A percentile compares a stretch with the other conserved stretches of the same genome.
phyloP scores from a whole-genome alignment of 1,140 invertebrate species.

The Rhagoletis pomonella region DNA sequence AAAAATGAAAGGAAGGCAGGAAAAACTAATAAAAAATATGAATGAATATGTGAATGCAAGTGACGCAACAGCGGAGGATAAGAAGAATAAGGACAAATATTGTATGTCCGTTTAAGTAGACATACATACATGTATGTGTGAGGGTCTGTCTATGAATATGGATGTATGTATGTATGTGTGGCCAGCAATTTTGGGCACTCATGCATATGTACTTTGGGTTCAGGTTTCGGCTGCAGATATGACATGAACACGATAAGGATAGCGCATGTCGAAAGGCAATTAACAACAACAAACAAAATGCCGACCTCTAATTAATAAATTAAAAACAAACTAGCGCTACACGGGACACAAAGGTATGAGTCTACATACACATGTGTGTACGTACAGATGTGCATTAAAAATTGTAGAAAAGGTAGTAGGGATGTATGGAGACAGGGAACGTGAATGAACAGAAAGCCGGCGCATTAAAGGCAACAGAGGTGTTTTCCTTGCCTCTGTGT shows the following conservation, averaged over 20 bases:
- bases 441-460: not conserved
- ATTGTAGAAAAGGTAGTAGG: not conserved
- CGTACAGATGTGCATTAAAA: not conserved
- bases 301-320: conserved; percentile 46
- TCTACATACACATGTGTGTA: not conserved
- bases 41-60: not conserved
- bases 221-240: not conserved
- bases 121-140: not conserved
- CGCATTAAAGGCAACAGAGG: no score
- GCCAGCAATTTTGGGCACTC: not conserved
- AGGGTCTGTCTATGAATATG: not conserved
- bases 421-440: not conserved
- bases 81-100: not conserved
- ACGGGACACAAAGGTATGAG: not conserved
- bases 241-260: conserved; percentile 39
- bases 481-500: no score
- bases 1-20: not conserved
- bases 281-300: conserved; percentile 47
- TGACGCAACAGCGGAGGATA: not conserved
- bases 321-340: conserved; percentile 44
- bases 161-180: not conserved
- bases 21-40: not conserved
- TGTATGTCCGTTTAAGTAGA: not conserved
- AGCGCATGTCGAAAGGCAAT: conserved; percentile 47
- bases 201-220: not conserved